A percentile compares a stretch with the other conserved stretches of the same genome.
phyloP scores from a whole-genome alignment of 2,113 vertebrate genomes.

The Shinisaurus crocodilurus region DNA sequence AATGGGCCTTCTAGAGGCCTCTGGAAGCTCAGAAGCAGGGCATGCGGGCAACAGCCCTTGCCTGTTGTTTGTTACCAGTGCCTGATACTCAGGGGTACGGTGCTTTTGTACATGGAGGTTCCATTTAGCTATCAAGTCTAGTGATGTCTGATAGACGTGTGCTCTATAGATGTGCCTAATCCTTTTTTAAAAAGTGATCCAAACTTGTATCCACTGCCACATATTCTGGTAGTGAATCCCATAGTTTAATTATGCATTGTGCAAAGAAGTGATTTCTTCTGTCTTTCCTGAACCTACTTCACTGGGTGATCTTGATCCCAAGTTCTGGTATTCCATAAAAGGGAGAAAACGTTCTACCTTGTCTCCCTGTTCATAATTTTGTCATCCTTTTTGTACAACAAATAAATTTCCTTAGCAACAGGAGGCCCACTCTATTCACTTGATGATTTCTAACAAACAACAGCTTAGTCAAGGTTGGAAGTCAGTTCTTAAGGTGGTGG shows the following conservation, averaged over 20 bases:
- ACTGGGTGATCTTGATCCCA: too few relatives aligned
- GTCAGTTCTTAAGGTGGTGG: not conserved
- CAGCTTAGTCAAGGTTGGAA: not conserved
- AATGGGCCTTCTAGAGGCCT: not conserved
- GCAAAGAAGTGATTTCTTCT: not conserved
- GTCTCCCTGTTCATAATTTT: too few relatives aligned
- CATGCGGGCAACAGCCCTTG: not conserved
- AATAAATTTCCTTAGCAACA: not conserved
- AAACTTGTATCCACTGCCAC: not conserved
- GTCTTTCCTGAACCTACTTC: not conserved
- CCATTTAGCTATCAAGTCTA: not conserved
- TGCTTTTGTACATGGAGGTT: not conserved
- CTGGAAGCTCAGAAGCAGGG: not conserved
- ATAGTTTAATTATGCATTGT: not conserved
- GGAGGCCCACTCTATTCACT: not conserved
- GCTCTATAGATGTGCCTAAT: not conserved
- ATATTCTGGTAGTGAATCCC: not conserved
- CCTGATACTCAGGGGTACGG: not conserved
- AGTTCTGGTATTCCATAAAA: too few relatives aligned
- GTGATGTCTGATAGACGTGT: not conserved
- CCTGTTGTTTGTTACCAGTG: not conserved
- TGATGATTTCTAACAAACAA: not conserved
- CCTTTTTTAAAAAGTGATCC: not conserved
- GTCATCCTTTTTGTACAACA: not conserved
- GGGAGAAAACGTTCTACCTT: too few relatives aligned